A percentile compares a stretch with the other conserved stretches of the same genome.
phyloP scores from a whole-genome alignment of 2,888 invertebrate genomes.

The Hirtodrosophila confusa region DNA sequence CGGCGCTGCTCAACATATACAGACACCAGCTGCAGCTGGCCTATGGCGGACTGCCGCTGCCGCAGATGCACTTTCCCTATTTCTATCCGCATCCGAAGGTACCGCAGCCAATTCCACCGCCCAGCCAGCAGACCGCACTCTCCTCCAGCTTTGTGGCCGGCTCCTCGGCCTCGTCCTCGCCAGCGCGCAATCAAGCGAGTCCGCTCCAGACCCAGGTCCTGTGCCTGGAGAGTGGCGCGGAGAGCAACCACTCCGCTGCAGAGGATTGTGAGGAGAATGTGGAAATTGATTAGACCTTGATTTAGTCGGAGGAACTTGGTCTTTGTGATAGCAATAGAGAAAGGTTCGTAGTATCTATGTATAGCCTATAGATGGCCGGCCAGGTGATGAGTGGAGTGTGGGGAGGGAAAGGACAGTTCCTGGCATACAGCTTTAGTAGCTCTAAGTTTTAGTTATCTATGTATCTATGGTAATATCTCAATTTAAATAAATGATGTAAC shows the following conservation, averaged over 20 bases:
- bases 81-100: conserved; percentile 83
- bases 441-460: conserved; percentile 59
- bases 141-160: conserved; percentile 50
- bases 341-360: conserved; percentile 38
- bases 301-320: conserved; percentile 10
- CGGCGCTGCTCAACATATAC: conserved; percentile 83
- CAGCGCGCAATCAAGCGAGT: conserved; percentile 56
- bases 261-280: conserved; percentile 84
- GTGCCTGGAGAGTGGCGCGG: conserved; percentile 67
- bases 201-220: conserved; percentile 49
- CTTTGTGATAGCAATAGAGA: conserved; percentile 61
- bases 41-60: conserved; percentile 83
- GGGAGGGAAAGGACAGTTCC: not conserved
- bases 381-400: not conserved
- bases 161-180: conserved; percentile 79
- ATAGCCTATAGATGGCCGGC: conserved; percentile 22
- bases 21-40: conserved; percentile 84
- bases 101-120: conserved; percentile 83
- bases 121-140: conserved; percentile 48
- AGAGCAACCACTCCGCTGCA: conserved; percentile 69
- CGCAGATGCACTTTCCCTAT: conserved; percentile 84
- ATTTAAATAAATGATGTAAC: conserved; percentile 18
- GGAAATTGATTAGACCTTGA: conserved; percentile 81
- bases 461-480: conserved; percentile 16
- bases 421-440: conserved; percentile 72